Evolutionary conservation across 2,113 vertebrate species (phyloP).

Genomic region (Catharus fuscescens): DNA sequence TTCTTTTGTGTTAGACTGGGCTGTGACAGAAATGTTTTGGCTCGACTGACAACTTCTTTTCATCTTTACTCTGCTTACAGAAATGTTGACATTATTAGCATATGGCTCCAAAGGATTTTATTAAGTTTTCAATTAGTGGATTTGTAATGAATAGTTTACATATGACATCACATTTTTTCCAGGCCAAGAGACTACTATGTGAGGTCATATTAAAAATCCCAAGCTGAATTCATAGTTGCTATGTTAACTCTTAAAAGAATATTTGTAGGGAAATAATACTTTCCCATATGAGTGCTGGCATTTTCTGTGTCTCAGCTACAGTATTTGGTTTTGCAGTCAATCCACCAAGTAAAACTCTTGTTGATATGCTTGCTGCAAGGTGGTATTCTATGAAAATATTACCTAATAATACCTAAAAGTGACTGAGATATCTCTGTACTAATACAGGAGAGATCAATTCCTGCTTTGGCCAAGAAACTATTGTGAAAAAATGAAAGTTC

Average conservation of each 20-base stretch:
- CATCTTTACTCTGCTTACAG: not conserved
- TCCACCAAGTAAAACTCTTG: not conserved
- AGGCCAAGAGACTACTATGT: slow-evolving; percentile 7
- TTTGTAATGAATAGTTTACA: slow-evolving; percentile 43
- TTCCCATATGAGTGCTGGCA: not conserved
- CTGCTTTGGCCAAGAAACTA: not conserved
- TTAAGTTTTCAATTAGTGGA: slow-evolving; percentile 39
- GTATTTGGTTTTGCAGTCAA: not conserved
- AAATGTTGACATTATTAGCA: not conserved
- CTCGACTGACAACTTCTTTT: not conserved
- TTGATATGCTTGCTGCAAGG: not conserved
- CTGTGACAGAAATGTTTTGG: not conserved
- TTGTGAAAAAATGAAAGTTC: not conserved
- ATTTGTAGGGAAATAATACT: not conserved
- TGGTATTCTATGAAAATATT: not conserved
- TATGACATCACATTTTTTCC: slow-evolving; percentile 25
- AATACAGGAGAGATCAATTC: not conserved
- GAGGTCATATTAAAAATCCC: slow-evolving; percentile 10
- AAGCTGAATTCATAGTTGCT: not conserved
- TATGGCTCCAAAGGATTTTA: not conserved
- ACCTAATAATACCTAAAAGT: not conserved
- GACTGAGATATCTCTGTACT: not conserved
- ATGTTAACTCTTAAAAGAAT: not conserved
- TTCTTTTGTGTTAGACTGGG: not conserved
- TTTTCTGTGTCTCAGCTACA: not conserved